Evolutionary conservation across 2,797 vertebrate species (phyloP).

Genomic region (Myotis myotis): DNA sequence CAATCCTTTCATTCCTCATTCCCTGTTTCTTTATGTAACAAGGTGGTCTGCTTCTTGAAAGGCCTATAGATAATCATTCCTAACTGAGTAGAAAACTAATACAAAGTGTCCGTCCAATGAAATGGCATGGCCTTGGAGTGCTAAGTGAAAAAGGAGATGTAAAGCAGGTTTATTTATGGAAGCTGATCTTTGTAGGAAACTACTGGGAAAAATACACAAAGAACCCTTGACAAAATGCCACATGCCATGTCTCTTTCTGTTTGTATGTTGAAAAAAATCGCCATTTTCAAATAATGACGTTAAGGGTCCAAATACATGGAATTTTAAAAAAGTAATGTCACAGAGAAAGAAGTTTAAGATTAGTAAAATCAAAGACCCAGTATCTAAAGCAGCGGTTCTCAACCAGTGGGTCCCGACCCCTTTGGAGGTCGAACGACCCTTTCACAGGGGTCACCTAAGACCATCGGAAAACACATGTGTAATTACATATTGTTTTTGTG

Average conservation of each 20-base stretch:
- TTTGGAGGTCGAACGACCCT: no score
- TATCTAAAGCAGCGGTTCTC: background rate
- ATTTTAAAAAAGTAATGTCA: background rate
- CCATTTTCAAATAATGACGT: background rate
- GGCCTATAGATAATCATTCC: background rate
- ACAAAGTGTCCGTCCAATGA: conserved; percentile 18
- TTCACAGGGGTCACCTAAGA: no score
- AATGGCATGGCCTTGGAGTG: background rate
- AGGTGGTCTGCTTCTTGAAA: background rate
- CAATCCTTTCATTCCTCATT: background rate
- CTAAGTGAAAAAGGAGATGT: conserved; percentile 40
- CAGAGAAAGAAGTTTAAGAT: background rate
- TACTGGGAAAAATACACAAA: conserved; percentile 21
- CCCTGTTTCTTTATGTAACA: background rate
- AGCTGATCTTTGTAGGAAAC: conserved; percentile 59
- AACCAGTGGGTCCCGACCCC: no score
- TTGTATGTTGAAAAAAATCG: background rate
- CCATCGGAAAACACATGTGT: no score
- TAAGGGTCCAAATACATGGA: background rate
- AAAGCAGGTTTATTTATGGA: conserved; percentile 66
- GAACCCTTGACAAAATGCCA: conserved; percentile 13
- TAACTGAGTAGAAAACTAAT: conserved; percentile 22
- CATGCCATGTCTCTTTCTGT: background rate
- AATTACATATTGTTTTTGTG: no score
- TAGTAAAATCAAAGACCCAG: background rate